Percentiles rank a stretch among this genome's conserved stretches.
phyloP scores from a whole-genome alignment of 2,113 vertebrate genomes.

The Cisticola juncidis region DNA sequence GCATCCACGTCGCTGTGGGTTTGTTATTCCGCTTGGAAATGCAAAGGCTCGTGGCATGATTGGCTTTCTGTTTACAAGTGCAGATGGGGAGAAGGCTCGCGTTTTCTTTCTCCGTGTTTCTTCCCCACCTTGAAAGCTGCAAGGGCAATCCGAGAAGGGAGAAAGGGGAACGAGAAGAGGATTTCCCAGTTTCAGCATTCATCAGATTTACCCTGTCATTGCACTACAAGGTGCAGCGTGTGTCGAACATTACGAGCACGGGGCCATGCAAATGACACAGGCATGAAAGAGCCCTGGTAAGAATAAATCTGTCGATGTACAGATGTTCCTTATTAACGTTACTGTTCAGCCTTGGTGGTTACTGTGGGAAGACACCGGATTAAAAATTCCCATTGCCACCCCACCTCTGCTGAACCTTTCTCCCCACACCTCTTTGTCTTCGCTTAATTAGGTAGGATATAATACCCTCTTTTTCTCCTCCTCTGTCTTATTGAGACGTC shows the following conservation, averaged over 20 bases:
- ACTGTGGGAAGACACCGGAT: constrained; percentile 5
- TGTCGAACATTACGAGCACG: constrained; percentile 21
- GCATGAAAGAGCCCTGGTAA: constrained; percentile 23
- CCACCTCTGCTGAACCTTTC: constrained; percentile 45
- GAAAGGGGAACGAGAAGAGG: neutral
- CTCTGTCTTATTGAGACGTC: constrained; percentile 37
- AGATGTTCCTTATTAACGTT: constrained; percentile 58
- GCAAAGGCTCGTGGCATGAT: neutral
- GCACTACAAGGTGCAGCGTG: neutral
- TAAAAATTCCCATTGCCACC: constrained; percentile 35
- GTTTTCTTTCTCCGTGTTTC: neutral
- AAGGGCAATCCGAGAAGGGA: neutral
- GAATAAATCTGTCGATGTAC: constrained; percentile 61
- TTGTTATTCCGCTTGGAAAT: neutral
- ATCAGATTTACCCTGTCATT: constrained; percentile 3
- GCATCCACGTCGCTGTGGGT: neutral
- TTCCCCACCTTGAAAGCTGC: constrained; percentile 1
- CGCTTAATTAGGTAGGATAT: constrained; percentile 51
- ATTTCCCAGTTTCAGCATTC: neutral
- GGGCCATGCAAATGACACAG: constrained; percentile 42
- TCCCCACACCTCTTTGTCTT: constrained; percentile 64
- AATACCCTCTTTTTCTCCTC: constrained; percentile 9
- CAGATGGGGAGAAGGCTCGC: neutral
- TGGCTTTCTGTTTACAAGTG: constrained; percentile 24
- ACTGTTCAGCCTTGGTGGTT: constrained; percentile 52